Percentiles rank a stretch among this genome's conserved stretches.
Conservation (phyloP, 2,113 vertebrate genomes). For the Chloebia gouldiae region DNA sequence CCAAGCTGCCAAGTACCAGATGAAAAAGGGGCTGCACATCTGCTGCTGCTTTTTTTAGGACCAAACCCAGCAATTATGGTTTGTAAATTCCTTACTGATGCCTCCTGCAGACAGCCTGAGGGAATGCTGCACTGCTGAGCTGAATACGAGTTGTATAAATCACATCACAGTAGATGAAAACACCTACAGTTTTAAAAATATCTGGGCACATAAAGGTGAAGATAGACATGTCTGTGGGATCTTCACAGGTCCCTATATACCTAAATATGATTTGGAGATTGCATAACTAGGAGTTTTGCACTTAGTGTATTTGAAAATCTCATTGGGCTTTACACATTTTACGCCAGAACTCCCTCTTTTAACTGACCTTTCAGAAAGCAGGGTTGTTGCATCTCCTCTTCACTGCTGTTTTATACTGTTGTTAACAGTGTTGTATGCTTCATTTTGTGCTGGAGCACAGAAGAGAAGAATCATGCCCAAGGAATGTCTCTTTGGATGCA, state of each 20-base stretch:
- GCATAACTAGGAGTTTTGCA: background rate
- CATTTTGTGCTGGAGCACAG: background rate
- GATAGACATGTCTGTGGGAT: background rate
- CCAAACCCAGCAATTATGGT: background rate
- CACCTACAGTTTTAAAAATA: background rate
- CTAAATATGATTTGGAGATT: background rate
- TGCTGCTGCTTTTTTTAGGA: slow-evolving; percentile 1
- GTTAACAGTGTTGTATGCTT: background rate
- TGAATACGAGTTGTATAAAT: background rate
- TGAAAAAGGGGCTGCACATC: background rate
- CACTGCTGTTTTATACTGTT: background rate
- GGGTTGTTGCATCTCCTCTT: background rate
- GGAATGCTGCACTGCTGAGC: background rate
- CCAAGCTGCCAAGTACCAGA: background rate
- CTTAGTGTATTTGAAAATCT: background rate
- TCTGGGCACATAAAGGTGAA: background rate
- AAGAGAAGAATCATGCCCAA: background rate
- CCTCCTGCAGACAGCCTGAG: background rate
- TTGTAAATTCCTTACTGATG: background rate
- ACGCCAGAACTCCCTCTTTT: background rate
- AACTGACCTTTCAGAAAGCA: background rate
- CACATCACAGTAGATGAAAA: background rate
- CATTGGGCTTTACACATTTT: background rate
- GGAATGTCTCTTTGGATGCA: background rate
- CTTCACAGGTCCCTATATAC: background rate